These are phyloP conservation scores for Merodon equestris DNA, from an alignment of 2,888 invertebrate species.

Conservation along the genomic window DNA sequence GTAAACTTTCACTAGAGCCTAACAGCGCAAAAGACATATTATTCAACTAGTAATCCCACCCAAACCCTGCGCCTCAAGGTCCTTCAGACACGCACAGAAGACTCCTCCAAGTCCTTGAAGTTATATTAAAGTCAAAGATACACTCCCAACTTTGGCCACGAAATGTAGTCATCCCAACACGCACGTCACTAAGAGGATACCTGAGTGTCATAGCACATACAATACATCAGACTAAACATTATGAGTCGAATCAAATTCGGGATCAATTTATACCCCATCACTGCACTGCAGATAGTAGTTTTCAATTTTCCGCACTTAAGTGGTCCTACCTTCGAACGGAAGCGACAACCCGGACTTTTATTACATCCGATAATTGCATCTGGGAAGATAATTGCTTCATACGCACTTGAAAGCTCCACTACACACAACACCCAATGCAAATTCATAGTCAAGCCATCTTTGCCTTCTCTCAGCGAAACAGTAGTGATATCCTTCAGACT, in stretches of 20 bases:
- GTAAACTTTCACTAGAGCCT: no score
- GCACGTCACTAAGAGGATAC: constrained; percentile 25
- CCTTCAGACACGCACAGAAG: constrained; percentile 2
- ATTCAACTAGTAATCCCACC: constrained; percentile 31
- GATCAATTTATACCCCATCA: no score
- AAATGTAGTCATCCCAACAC: constrained; percentile 12
- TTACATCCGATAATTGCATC: constrained; percentile 49
- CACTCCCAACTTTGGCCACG: no score
- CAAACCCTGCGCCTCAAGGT: constrained; percentile 25
- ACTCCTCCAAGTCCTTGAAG: constrained; percentile 41
- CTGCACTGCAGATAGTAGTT: constrained; percentile 21
- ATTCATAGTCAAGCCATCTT: no score
- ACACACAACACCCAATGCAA: no score
- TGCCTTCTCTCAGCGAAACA: no score
- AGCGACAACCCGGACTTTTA: constrained; percentile 39
- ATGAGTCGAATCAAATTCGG: no score
- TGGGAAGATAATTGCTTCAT: constrained; percentile 54
- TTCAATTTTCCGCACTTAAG: no score
- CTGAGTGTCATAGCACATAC: background rate
- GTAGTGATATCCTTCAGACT: no score
- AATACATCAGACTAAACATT: no score
- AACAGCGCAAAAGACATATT: no score
- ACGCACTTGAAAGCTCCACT: constrained; percentile 9
- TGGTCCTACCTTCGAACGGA: constrained; percentile 26
- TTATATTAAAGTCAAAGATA: constrained; percentile 22